Conservation (phyloP, 2,797 vertebrate species). For the Poeciliopsis infans region DNA sequence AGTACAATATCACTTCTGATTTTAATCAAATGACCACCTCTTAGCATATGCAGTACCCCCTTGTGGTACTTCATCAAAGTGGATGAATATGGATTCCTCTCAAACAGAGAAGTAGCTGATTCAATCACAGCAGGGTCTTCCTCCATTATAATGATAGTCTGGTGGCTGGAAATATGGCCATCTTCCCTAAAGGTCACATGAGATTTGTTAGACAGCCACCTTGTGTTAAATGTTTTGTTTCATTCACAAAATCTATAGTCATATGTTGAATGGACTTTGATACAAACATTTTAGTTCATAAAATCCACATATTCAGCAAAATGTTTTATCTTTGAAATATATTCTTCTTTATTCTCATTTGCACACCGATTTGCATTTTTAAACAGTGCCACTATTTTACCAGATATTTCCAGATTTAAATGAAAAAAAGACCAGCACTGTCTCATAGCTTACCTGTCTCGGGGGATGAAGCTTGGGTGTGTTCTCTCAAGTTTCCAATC, state of each 20-base stretch:
- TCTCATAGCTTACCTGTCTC: conserved; percentile 42
- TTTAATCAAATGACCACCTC: conserved; percentile 9
- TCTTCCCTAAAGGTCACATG: background rate
- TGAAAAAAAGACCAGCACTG: background rate
- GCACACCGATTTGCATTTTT: background rate
- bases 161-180: conserved; percentile 24
- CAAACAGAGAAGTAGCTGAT: conserved; percentile 61
- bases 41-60: conserved; percentile 45
- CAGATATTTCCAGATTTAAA: background rate
- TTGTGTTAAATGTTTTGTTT: conserved; percentile 4
- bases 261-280: background rate
- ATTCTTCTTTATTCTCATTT: background rate
- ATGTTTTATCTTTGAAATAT: conserved; percentile 9
- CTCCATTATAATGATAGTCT: conserved; percentile 64
- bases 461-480: background rate
- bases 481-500: conserved; percentile 15
- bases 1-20: conserved; percentile 43
- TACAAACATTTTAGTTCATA: background rate
- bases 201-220: background rate
- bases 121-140: conserved; percentile 57
- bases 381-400: background rate
- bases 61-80: conserved; percentile 59
- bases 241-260: background rate
- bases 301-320: background rate
- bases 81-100: conserved; percentile 48